Conservation (phyloP, 1,140 invertebrate genomes). For the Cotesia glomerata region DNA sequence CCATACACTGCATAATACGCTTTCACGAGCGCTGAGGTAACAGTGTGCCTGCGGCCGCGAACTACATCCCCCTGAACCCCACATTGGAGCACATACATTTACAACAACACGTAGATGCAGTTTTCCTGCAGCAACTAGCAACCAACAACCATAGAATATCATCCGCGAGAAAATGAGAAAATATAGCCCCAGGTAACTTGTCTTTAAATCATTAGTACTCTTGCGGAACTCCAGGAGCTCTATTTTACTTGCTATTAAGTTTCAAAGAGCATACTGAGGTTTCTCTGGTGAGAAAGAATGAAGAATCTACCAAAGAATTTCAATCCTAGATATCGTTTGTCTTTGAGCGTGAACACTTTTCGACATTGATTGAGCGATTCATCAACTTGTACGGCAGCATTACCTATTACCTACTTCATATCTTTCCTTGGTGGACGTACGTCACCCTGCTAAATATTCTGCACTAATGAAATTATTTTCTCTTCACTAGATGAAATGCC, state of each 20-base stretch:
- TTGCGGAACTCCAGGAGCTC: neutral
- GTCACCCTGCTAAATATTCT: neutral
- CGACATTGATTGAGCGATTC: slow-evolving; percentile 12
- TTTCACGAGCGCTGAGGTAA: too few species aligned
- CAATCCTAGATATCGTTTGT: slow-evolving; percentile 10
- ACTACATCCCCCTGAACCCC: neutral
- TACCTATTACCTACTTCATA: neutral
- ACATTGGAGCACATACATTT: neutral
- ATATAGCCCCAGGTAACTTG: neutral
- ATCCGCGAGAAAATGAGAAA: slow-evolving; percentile 20
- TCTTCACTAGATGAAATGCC: neutral
- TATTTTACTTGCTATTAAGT: too few species aligned
- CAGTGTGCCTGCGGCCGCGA: neutral
- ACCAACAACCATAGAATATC: neutral
- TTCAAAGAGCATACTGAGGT: neutral
- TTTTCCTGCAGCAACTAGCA: neutral
- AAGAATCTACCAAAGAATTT: slow-evolving; percentile 8
- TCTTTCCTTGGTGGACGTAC: neutral
- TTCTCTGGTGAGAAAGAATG: neutral
- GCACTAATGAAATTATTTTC: slow-evolving; percentile 33
- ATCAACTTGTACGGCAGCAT: neutral
- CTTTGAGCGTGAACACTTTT: neutral
- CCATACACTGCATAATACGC: too few species aligned
- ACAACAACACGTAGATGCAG: neutral
- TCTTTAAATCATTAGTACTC: slow-evolving; percentile 6